Conservation (phyloP, 2,888 invertebrate genomes). For the Sepiola atlantica region DNA sequence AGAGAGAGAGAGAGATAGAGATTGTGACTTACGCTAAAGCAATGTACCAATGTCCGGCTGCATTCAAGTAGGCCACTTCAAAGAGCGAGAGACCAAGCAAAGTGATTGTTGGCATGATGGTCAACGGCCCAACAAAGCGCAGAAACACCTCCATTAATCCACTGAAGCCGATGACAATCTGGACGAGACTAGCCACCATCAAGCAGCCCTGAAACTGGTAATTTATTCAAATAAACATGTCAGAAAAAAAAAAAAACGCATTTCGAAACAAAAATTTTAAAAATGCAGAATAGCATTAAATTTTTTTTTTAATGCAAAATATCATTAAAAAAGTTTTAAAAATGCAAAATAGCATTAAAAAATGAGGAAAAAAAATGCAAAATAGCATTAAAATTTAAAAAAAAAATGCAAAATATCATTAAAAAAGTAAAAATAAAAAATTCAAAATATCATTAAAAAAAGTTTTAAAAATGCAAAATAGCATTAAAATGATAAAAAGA, state of each 20-base stretch:
- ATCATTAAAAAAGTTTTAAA: no score
- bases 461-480: no score
- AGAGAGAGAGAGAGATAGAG: background rate
- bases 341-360: no score
- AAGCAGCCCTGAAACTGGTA: slow-evolving; percentile 84
- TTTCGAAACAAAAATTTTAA: background rate
- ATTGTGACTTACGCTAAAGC: slow-evolving; percentile 81
- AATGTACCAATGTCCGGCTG: slow-evolving; percentile 89
- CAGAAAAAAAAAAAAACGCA: no score
- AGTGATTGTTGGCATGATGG: slow-evolving; percentile 88
- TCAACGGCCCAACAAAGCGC: slow-evolving; percentile 86
- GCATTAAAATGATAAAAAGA: no score
- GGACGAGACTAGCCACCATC: slow-evolving; percentile 84
- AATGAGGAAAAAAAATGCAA: no score
- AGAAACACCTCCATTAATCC: slow-evolving; percentile 86
- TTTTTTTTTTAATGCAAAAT: no score
- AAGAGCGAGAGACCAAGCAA: slow-evolving; percentile 88
- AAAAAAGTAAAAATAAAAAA: no score
- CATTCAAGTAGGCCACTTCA: slow-evolving; percentile 85
- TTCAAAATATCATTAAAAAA: no score
- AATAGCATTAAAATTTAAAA: no score
- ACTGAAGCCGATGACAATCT: slow-evolving; percentile 82
- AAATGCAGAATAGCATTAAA: background rate
- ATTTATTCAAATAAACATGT: slow-evolving; percentile 37
- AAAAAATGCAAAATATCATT: background rate